phyloP scores from a whole-genome alignment of 2,888 invertebrate genomes.

The Laothoe populi region DNA sequence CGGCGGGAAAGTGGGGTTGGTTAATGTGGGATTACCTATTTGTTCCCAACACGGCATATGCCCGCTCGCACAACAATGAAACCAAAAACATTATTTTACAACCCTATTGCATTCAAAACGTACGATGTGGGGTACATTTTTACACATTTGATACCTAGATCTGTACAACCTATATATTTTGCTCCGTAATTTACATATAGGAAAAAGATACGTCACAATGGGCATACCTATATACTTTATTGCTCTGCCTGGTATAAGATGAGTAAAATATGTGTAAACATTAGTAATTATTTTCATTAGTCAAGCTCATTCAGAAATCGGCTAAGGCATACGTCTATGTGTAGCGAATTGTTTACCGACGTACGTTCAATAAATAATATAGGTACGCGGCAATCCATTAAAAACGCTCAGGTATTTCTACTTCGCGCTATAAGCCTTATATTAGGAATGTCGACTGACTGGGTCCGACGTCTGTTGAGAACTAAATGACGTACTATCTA shows the following conservation, averaged over 20 bases:
- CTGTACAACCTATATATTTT: neutral
- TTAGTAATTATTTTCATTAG: neutral
- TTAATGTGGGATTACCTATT: constrained; percentile 53
- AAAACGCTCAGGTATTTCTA: constrained; percentile 75
- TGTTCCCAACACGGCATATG: constrained; percentile 47
- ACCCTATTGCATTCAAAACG: constrained; percentile 33
- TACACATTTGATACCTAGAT: neutral
- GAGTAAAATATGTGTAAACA: neutral
- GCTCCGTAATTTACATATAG: neutral
- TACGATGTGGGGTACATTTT: constrained; percentile 3
- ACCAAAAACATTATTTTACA: constrained; percentile 41
- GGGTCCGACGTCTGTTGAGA: constrained; percentile 63
- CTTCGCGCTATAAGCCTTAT: constrained; percentile 77
- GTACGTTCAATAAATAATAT: constrained; percentile 62
- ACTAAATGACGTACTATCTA: constrained; percentile 56
- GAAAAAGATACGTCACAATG: neutral
- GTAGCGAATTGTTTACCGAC: constrained; percentile 29
- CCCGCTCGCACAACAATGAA: constrained; percentile 44
- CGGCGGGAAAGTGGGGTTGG: constrained; percentile 60
- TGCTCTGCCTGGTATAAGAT: neutral
- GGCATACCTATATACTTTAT: neutral
- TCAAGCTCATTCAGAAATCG: neutral
- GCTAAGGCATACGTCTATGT: constrained; percentile 9
- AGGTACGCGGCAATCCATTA: constrained; percentile 68
- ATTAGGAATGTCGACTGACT: constrained; percentile 77